These are phyloP conservation scores for Drosophila anomelani DNA, from an alignment of 2,888 invertebrate genomes.

Conservation along the genomic window DNA sequence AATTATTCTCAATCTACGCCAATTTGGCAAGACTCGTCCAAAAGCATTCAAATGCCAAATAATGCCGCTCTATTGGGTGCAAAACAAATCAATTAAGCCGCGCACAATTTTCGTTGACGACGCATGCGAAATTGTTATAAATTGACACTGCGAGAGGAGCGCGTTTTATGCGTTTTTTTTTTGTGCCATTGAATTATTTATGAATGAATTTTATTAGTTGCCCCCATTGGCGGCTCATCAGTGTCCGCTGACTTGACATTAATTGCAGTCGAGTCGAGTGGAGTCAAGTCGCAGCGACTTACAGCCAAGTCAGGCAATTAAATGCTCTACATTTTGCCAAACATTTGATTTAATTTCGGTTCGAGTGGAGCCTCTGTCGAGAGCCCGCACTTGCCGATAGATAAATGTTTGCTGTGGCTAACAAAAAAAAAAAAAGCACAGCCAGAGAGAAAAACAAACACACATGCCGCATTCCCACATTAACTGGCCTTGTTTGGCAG, in stretches of 20 bases:
- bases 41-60: slow-evolving; percentile 58
- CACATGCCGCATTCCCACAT: slow-evolving; percentile 70
- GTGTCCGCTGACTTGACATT: slow-evolving; percentile 74
- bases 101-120: slow-evolving; percentile 56
- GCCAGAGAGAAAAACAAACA: slow-evolving; percentile 29
- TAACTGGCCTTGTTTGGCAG: slow-evolving; percentile 57
- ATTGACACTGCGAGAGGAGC: slow-evolving; percentile 49
- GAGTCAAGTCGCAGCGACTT: slow-evolving; percentile 19
- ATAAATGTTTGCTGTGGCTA: slow-evolving; percentile 36
- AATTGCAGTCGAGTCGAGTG: slow-evolving; percentile 61
- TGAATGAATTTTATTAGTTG: slow-evolving; percentile 81
- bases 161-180: slow-evolving; percentile 1
- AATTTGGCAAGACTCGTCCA: slow-evolving; percentile 62
- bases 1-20: slow-evolving; percentile 71
- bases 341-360: slow-evolving; percentile 72
- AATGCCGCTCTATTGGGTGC: slow-evolving; percentile 61
- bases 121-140: slow-evolving; percentile 79
- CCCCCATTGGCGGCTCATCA: slow-evolving; percentile 80
- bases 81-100: slow-evolving; percentile 77
- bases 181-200: slow-evolving; percentile 78
- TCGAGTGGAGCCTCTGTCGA: slow-evolving; percentile 8
- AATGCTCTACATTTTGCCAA: slow-evolving; percentile 70
- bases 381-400: slow-evolving; percentile 24
- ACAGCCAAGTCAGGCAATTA: slow-evolving; percentile 55
- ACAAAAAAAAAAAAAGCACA: neutral